Conservation (phyloP, 1,140 invertebrate genomes). For the Drosophila ohnishii region DNA sequence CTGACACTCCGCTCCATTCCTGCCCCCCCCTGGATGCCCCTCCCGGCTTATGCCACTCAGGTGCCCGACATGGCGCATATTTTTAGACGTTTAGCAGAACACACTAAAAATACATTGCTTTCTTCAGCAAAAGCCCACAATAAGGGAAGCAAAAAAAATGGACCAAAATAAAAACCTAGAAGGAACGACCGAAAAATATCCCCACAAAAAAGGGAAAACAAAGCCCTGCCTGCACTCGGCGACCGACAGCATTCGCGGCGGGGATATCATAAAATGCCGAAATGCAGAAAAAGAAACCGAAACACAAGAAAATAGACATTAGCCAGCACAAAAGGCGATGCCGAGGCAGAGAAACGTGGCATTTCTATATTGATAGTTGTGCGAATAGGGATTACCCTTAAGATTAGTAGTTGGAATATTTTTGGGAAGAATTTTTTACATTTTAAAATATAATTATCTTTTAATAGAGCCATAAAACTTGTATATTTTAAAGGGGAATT, state of each 20-base stretch:
- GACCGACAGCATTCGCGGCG: conserved; percentile 50
- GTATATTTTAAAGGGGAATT: too few relatives aligned
- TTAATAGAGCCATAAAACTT: too few relatives aligned
- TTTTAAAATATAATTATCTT: too few relatives aligned
- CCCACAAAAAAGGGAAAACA: conserved; percentile 52
- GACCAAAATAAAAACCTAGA: conserved; percentile 10
- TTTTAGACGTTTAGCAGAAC: conserved; percentile 78
- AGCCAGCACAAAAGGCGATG: conserved; percentile 31
- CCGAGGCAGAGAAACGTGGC: conserved; percentile 4
- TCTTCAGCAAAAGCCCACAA: conserved; percentile 46
- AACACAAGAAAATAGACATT: conserved; percentile 54
- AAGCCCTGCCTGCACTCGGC: conserved; percentile 64
- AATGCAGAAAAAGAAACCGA: conserved; percentile 50
- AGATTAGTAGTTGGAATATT: background rate
- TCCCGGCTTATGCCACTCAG: conserved; percentile 44
- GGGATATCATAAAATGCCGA: conserved; percentile 48
- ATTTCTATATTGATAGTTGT: background rate
- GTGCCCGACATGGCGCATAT: conserved; percentile 73
- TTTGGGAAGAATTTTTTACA: background rate
- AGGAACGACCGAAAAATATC: conserved; percentile 23
- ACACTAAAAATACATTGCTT: conserved; percentile 80
- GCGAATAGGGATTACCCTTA: conserved; percentile 17
- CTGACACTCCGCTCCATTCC: conserved; percentile 17
- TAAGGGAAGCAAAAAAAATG: conserved; percentile 10
- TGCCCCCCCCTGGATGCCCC: background rate